Evolutionary conservation across 1,140 invertebrate genomes (phyloP).

Genomic region (Chionoecetes opilio): DNA sequence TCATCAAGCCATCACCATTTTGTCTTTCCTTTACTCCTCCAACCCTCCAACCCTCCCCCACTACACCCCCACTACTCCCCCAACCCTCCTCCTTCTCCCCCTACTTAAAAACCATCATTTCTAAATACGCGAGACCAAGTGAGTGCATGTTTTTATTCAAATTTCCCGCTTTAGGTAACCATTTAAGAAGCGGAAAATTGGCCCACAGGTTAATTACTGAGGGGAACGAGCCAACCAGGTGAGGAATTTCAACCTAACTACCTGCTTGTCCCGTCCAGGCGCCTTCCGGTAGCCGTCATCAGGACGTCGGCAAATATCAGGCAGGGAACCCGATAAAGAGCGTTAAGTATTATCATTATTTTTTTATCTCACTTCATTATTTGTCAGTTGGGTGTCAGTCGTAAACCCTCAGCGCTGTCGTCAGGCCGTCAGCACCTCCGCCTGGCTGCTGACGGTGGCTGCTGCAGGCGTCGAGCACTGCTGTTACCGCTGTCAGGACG

Average conservation of each 20-base stretch:
- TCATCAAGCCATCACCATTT: neutral
- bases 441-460: neutral
- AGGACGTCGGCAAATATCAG: slow-evolving; percentile 61
- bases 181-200: slow-evolving; percentile 72
- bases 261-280: slow-evolving; percentile 29
- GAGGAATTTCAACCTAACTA: slow-evolving; percentile 68
- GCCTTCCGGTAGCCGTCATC: slow-evolving; percentile 62
- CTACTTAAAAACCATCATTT: neutral
- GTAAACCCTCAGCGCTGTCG: neutral
- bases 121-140: neutral
- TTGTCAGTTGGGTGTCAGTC: slow-evolving; percentile 67
- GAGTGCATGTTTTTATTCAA: slow-evolving; percentile 58
- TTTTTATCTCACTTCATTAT: slow-evolving; percentile 56
- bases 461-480: neutral
- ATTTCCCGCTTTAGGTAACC: slow-evolving; percentile 68
- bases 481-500: neutral
- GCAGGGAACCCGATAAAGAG: slow-evolving; percentile 36
- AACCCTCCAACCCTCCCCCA: neutral
- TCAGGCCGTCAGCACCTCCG: slow-evolving; percentile 36
- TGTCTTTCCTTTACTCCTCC: neutral
- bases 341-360: slow-evolving; percentile 60
- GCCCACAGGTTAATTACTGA: slow-evolving; percentile 59
- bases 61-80: neutral
- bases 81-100: neutral
- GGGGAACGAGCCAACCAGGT: slow-evolving; percentile 46